Conservation (phyloP, 2,113 vertebrate genomes). For the Corydoras sp. region DNA sequence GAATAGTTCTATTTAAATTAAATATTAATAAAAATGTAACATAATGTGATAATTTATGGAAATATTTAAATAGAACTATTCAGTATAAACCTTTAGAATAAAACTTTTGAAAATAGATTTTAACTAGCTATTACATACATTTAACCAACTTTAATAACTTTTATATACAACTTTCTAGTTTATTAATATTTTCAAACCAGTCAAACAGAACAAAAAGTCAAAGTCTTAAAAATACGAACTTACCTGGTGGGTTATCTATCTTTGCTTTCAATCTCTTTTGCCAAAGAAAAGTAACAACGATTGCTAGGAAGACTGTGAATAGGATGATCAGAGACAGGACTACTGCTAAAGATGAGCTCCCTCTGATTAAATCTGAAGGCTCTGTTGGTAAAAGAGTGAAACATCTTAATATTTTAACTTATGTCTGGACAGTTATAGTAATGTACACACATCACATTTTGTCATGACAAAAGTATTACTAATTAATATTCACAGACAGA, state of each 20-base stretch:
- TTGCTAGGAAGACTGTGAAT: slow-evolving; percentile 13
- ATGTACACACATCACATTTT: no score
- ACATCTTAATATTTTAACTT: no score
- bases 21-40: not conserved
- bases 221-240: not conserved
- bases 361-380: not conserved
- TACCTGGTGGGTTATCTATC: slow-evolving; percentile 49
- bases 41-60: no score
- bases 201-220: not conserved
- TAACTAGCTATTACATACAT: no score
- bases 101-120: no score
- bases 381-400: slow-evolving; percentile 9
- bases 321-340: slow-evolving; percentile 47
- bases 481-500: not conserved
- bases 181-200: not conserved
- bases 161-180: no score
- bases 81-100: no score
- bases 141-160: no score
- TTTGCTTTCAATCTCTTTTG: slow-evolving; percentile 39
- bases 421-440: no score
- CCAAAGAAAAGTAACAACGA: slow-evolving; percentile 41
- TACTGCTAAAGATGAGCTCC: slow-evolving; percentile 35
- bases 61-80: no score
- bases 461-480: not conserved
- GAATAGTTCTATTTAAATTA: no score